Base-by-base conservation (phyloP, 2,113 vertebrate genomes). In the Anser cygnoides region DNA sequence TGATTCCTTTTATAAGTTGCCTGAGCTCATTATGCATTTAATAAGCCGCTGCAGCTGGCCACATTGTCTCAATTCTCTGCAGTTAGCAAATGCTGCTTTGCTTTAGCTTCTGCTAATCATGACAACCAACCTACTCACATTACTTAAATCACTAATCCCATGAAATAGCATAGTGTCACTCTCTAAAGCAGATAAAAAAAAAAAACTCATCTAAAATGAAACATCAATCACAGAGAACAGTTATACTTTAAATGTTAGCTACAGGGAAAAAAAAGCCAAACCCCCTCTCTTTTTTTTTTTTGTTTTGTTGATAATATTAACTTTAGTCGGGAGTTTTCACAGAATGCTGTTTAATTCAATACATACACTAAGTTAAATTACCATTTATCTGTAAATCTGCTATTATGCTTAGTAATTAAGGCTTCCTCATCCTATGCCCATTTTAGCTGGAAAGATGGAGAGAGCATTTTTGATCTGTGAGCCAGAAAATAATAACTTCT, bases 91-190 rank as follows among this genome's bases (percentile, higher is more conserved):
- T 43, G 35, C 84, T 89, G 41, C 84, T 84, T 63, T 91, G 63
- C 84, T 82, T 88, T 87, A 89, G 46, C 66, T 89, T 63, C 72
- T 93, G 73, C 76, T 94, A 65, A 83, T 94, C 85, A 44, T 57
- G 72, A 77, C 62, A 89, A 33, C 68, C 76, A 84, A 72, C 61
- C 61, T 68, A 55, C 54, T 94, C 68, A 13, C 18, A 65, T 87
- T 35, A 89, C 70, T 87, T 65, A 80, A 67, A 71, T 80, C 54
- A 1, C 67, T 68, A 92, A 93, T 93, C 79, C 79, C 54, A 28
- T 41, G 25, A 80, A 92, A 87, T 75, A 93, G 68, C 29, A 68
- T 43, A 9, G 49, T 73, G 79, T 58, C 82, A 87, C 31, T 84
- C 73, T 29, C 29, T 23, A 62, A 59, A 62, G 78, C 39, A 62